phyloP scores from a whole-genome alignment of 2,888 invertebrate species.

The Stenodema calcarata region DNA sequence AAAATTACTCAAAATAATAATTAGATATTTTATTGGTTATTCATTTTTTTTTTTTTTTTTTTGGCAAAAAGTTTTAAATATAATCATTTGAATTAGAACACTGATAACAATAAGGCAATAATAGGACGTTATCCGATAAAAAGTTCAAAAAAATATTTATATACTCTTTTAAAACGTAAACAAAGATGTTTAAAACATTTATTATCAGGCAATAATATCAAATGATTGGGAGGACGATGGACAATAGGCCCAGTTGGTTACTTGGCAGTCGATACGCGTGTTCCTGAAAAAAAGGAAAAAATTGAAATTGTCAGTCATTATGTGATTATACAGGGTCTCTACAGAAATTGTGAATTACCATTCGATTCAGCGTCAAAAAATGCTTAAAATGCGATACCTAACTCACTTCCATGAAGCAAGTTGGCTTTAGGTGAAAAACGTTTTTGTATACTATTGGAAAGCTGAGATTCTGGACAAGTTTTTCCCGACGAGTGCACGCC shows the following conservation, averaged over 20 bases:
- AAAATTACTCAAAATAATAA: slow-evolving; percentile 12
- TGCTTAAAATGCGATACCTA: no score
- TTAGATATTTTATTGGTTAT: slow-evolving; percentile 2
- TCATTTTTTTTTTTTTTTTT: background rate
- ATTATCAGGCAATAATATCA: slow-evolving; percentile 10
- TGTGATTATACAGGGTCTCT: no score
- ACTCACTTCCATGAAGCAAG: no score
- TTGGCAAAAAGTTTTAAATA: background rate
- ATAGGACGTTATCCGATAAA: background rate
- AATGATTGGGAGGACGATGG: slow-evolving; percentile 14
- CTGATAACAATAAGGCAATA: slow-evolving; percentile 16
- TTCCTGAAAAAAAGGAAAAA: background rate
- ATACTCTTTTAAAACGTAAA: background rate
- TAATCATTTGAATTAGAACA: slow-evolving; percentile 29
- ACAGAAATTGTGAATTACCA: no score
- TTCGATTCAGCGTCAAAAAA: no score
- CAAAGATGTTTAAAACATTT: background rate
- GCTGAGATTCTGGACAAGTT: no score
- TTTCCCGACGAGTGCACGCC: no score
- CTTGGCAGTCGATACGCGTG: background rate
- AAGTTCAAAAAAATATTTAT: background rate
- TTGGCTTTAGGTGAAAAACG: no score
- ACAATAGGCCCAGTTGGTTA: background rate
- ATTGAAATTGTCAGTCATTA: background rate
- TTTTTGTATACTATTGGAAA: no score